Percentiles rank a stretch among this genome's conserved stretches.
These are phyloP conservation scores for Phrynocephalus guinanensis DNA, from an alignment of 2,797 vertebrate genomes.

Conservation along the genomic window DNA sequence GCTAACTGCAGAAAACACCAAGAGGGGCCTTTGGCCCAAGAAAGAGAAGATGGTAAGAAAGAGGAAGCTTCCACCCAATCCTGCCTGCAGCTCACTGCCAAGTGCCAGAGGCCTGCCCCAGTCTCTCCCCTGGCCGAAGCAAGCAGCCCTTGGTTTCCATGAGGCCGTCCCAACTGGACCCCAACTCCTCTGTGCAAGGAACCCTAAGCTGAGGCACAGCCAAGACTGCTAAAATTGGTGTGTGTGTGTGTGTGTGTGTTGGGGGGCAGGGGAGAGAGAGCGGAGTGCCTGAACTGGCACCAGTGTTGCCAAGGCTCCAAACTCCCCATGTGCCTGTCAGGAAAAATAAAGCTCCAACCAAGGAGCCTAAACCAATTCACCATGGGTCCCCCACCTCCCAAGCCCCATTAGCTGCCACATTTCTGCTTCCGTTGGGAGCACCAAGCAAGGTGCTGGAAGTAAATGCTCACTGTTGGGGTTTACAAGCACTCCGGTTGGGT, in stretches of 20 bases:
- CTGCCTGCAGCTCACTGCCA: neutral
- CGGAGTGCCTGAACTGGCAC: neutral
- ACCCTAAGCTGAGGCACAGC: fast-evolving
- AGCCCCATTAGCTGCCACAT: neutral
- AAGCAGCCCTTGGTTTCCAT: neutral
- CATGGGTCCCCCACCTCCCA: neutral
- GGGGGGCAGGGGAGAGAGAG: neutral
- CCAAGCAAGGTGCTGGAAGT: neutral
- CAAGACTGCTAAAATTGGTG: neutral
- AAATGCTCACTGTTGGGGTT: neutral
- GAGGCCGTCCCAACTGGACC: neutral
- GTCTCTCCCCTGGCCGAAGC: neutral
- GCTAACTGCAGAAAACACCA: neutral
- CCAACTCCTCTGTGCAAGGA: neutral
- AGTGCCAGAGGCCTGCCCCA: neutral
- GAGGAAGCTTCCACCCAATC: neutral
- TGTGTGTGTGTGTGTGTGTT: no score
- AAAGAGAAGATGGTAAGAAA: neutral
- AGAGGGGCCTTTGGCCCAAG: no score
- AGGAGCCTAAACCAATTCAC: no score
- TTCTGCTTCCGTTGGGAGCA: neutral
- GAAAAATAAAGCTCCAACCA: no score
- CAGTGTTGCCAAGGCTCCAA: neutral
- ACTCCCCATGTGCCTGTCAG: neutral
- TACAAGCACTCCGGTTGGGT: no score